These are phyloP conservation scores for Sebastes paucispinis DNA, from an alignment of 2,797 vertebrate genomes.

Conservation along the genomic window DNA sequence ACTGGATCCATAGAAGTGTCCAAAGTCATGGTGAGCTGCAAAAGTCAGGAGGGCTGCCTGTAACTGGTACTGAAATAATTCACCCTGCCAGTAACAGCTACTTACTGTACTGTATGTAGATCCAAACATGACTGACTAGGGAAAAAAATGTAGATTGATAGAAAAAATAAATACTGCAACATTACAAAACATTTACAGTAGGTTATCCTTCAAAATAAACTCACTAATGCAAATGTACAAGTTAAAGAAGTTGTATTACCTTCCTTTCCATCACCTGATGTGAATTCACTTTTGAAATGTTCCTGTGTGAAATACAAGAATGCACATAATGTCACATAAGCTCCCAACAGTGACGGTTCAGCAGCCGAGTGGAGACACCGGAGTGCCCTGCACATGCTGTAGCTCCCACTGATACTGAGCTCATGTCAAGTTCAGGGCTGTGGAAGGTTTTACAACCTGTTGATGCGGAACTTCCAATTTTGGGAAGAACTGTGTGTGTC, in stretches of 20 bases:
- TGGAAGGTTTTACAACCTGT: background rate
- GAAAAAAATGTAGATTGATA: background rate
- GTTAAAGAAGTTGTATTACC: slow-evolving; percentile 74
- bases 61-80: background rate
- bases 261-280: slow-evolving; percentile 93
- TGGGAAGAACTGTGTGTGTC: background rate
- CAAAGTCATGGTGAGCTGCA: slow-evolving; percentile 91
- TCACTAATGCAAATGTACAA: background rate
- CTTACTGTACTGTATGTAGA: background rate
- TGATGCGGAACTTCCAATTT: background rate
- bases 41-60: background rate
- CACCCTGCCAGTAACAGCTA: background rate
- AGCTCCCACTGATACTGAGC: background rate
- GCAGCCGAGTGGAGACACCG: background rate
- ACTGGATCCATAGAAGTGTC: slow-evolving; percentile 97
- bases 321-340: slow-evolving; percentile 10
- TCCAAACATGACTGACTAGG: background rate
- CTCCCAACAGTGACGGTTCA: background rate
- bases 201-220: background rate
- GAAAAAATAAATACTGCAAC: background rate
- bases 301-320: slow-evolving; percentile 82
- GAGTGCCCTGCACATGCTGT: too few species aligned
- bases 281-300: slow-evolving; percentile 91
- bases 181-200: background rate
- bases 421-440: background rate